Evolutionary conservation across 2,113 vertebrate genomes (phyloP), one percentile per base, ranked within the genome.

Genomic region (Oryzias woworae): DNA sequence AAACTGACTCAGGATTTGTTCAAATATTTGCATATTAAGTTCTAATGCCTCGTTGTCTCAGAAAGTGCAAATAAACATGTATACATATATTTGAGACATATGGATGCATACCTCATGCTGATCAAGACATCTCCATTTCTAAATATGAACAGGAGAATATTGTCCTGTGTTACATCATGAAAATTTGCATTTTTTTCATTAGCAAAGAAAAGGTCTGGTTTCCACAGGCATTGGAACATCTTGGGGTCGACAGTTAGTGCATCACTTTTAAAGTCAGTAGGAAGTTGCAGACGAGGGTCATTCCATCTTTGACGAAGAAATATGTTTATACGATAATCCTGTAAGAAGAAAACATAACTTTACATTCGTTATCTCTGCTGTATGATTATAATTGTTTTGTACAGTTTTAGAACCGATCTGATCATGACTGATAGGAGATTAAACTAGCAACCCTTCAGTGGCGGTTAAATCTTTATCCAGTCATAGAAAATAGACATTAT

Each of bases 131-230:
- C 97, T 66, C 96, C 96, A 65, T 97, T 96, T 18, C 95, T 94
- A 81, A 96, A 98, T 82, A 98, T 98, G 81, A 98, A 98, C 12
- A 98, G 92, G 1, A 98, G 92, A 60, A 98, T 98, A 82, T 98
- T 98, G 85, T 98, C 97, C 82, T 98, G 96, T 3, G 96, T 98
- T 16, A 98, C 96, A 31, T 98, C 97, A 47, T 98, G 97, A 60
- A 98, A 98, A 85, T 98, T 98, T 18, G 97, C 97, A 62, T 94
- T 95, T 88, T 98, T 98, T 87, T 98, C 97, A 87, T 98, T 98
- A 62, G 96, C 96, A 73, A 98, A 98, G 87, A 98, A 98, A 66
- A 98, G 91, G 71, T 98, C 97, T 0, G 97, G 97, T 71, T 98
- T 98, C 97, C 97, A 98, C 52, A 98, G 90, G 86, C 97, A 98